Evolutionary conservation across 2,113 vertebrate genomes (phyloP).

Genomic region (Polyodon spathula): DNA sequence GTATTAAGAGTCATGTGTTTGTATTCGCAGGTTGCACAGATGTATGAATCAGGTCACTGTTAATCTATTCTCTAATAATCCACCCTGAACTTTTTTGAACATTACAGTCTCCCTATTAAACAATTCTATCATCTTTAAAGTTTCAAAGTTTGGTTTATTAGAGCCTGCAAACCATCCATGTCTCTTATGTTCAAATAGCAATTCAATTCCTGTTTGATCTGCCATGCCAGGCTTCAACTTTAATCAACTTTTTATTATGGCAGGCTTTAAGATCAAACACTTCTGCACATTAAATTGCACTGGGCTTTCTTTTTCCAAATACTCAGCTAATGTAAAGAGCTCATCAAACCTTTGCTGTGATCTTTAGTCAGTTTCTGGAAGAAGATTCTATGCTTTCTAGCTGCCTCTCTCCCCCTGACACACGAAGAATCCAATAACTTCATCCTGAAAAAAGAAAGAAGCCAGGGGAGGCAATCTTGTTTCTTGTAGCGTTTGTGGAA

Average conservation of each 20-base stretch:
- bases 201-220: background rate
- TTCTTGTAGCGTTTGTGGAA: background rate
- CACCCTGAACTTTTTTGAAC: too few relatives aligned
- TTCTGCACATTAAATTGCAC: too few relatives aligned
- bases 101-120: too few relatives aligned
- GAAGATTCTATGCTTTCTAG: background rate
- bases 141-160: background rate
- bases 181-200: background rate
- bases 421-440: constrained; percentile 1
- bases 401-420: background rate
- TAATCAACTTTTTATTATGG: background rate
- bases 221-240: background rate
- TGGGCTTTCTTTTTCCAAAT: background rate
- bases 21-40: too few relatives aligned
- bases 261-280: too few relatives aligned
- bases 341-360: background rate
- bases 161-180: background rate
- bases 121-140: background rate
- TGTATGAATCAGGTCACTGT: too few relatives aligned
- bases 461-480: background rate
- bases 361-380: background rate
- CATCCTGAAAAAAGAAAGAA: background rate
- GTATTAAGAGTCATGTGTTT: too few relatives aligned
- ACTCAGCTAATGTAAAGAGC: background rate
- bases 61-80: too few relatives aligned